Conservation (phyloP, 2,888 invertebrate genomes). For the Terebella lapidaria region DNA sequence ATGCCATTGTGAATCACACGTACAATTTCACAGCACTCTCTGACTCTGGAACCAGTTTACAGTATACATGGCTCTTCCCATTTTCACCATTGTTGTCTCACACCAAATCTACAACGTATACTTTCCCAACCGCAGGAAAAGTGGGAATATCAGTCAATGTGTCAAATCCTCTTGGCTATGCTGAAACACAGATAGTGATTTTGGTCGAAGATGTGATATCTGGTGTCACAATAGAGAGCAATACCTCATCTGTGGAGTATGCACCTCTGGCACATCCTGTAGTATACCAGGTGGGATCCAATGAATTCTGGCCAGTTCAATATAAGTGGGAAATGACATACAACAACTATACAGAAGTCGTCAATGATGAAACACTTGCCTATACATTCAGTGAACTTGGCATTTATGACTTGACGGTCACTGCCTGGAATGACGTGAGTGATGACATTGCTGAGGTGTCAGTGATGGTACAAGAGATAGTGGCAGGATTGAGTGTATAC, state of each 20-base stretch:
- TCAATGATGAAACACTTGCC: neutral
- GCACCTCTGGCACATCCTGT: neutral
- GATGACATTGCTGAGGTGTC: neutral
- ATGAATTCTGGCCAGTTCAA: neutral
- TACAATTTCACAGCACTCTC: too few relatives aligned
- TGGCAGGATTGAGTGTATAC: neutral
- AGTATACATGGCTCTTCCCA: too few relatives aligned
- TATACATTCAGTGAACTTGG: neutral
- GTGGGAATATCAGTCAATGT: neutral
- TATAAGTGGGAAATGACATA: neutral
- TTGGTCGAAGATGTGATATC: neutral
- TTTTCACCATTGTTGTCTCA: too few relatives aligned
- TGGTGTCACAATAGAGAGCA: neutral
- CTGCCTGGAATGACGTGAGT: neutral
- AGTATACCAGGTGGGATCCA: neutral
- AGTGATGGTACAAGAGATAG: neutral
- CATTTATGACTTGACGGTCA: neutral
- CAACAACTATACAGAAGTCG: neutral
- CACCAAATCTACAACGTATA: too few relatives aligned
- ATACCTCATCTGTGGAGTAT: neutral
- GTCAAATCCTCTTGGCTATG: neutral
- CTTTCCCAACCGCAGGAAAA: too few relatives aligned
- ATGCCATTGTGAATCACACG: too few relatives aligned
- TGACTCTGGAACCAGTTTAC: too few relatives aligned
- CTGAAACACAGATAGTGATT: neutral